Evolutionary conservation across 2,888 invertebrate species (phyloP), one percentile per base, ranked within the genome.

Genomic region (Myopa tessellatipennis): DNA sequence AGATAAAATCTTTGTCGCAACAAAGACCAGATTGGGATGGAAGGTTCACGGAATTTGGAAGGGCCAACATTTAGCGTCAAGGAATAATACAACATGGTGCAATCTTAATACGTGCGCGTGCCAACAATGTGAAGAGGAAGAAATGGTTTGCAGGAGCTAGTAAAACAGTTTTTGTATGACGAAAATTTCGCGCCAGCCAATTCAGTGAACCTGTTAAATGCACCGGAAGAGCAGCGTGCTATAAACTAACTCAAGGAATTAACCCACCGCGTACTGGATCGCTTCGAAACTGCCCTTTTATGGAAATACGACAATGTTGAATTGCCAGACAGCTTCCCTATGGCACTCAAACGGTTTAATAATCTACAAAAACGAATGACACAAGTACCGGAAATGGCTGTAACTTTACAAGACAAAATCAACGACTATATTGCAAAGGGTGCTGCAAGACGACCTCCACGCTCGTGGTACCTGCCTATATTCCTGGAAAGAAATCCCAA

Each of bases 241-340:
- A 26, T 61, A 6, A 61, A 7, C 61, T 61, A 7, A 4, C 61
- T 61, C 0, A 61, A 61, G 26, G 61, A 61, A 61, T 61, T 34
- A 26, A 61, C 61, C 18, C 12, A 12, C 61, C 61, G 61, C 61
- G 12, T 26, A 26, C 61, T 4, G 26, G 34, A 26, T 61, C 61
- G 65, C 5, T 65, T 36, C 14, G 65, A 61, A 26, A 61, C 61
- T 58, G 80, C 79, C 3, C 73, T 82, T 4, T 55, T 82, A 18
- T 83, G 82, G 83, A 80, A 80, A 70, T 77, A 79, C 60, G 79
- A 82, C 12, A 38, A 81, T 40, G 58, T 79, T 74, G 67, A 10
- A 34, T 34, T 74, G 18, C 74, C 77, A 10, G 65, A 74, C 40
- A 75, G 61, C 45, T 74, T 50, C 18, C 18, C 69, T 36, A 81